Conservation (phyloP, 2,797 vertebrate species). For the Loris lydekkerianus region DNA sequence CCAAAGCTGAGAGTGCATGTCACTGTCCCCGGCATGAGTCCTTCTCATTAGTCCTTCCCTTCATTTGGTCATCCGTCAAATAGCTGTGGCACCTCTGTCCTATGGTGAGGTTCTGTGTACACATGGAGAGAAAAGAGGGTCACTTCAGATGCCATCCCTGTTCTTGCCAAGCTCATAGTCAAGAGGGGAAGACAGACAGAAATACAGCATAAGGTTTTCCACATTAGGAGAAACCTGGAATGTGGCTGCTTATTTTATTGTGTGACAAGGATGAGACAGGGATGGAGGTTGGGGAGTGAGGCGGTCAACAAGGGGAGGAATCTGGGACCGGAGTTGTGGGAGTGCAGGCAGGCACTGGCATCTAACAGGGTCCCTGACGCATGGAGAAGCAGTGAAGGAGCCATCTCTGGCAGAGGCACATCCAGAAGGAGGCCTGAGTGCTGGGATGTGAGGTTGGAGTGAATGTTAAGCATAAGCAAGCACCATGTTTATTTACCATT, state of each 20-base stretch:
- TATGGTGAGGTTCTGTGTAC: neutral
- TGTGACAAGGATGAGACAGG: accelerated
- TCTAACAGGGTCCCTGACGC: too few relatives aligned
- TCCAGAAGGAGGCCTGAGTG: neutral
- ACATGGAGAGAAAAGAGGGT: neutral
- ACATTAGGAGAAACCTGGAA: neutral
- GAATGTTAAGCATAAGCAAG: neutral
- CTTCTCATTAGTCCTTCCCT: neutral
- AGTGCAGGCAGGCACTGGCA: neutral
- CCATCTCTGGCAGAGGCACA: neutral
- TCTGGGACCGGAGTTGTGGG: neutral
- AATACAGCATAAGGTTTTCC: neutral
- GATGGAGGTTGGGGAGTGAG: too few relatives aligned
- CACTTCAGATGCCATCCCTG: neutral
- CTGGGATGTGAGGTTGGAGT: neutral
- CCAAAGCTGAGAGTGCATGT: accelerated
- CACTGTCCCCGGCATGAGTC: neutral
- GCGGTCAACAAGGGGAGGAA: too few relatives aligned
- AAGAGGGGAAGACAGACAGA: neutral
- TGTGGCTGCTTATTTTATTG: neutral
- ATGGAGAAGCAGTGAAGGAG: neutral
- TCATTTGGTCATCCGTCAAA: neutral
- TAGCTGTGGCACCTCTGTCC: neutral
- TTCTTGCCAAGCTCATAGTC: neutral
- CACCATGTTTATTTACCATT: neutral